Percentiles rank a stretch among this genome's conserved stretches.
Conservation (phyloP, 2,113 vertebrate genomes). For the Canis aureus region DNA sequence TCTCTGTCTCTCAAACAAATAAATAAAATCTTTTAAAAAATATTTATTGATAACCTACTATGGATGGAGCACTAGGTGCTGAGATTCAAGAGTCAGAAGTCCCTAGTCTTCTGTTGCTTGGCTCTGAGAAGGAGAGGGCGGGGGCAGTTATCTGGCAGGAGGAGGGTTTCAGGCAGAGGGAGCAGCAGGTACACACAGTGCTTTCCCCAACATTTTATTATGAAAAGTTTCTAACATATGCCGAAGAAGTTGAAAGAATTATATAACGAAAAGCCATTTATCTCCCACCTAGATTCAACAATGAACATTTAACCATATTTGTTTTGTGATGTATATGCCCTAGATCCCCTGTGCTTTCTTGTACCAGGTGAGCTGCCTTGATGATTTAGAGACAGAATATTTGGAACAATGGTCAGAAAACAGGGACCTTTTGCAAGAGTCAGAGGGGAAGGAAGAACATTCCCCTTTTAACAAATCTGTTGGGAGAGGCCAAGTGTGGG, state of each 20-base stretch:
- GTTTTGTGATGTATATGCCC: neutral
- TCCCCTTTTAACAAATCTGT: neutral
- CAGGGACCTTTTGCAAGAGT: neutral
- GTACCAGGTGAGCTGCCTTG: neutral
- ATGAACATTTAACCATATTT: neutral
- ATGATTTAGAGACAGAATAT: neutral
- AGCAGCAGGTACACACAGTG: neutral
- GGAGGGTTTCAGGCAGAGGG: neutral
- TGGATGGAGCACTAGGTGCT: neutral
- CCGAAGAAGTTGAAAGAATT: neutral
- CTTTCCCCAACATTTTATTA: neutral
- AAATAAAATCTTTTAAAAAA: neutral
- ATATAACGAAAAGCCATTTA: neutral
- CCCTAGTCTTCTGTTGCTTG: neutral
- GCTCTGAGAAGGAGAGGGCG: neutral
- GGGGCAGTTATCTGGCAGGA: neutral
- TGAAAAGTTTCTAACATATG: neutral
- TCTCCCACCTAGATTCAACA: neutral
- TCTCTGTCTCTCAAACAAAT: neutral
- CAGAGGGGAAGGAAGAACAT: neutral
- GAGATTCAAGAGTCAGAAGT: neutral
- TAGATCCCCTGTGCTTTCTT: neutral
- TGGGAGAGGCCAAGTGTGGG: neutral
- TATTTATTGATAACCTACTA: neutral
- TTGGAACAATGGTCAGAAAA: neutral